Evolutionary conservation across 2,113 vertebrate species (phyloP), one percentile per base, ranked within the genome.

Genomic region (Holacanthus passer): DNA sequence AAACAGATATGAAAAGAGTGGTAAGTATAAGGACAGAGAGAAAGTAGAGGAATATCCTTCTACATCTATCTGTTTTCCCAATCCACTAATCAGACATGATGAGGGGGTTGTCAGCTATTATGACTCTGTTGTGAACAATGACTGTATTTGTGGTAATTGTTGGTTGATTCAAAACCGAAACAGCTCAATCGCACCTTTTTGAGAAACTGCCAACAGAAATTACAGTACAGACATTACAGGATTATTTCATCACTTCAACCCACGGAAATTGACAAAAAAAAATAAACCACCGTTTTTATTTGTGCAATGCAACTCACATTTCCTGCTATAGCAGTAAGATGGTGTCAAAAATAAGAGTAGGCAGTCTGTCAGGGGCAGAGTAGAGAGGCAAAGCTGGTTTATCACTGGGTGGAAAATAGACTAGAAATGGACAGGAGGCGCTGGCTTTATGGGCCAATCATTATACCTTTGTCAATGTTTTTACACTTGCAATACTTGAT

Each of bases 201-300:
- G n/a, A 45, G 2, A 64, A 77, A 31, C 69, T 55, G 17, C 41
- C 24, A 27, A 53, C 55, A 50, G 39, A 41, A 6, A 6, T 2
- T 27, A 17, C 1, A 4, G 22, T 16, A 39, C 56, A 50, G 52
- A 82, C 50, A 56, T 86, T 80, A 72, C 85, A 50, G 52, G 27
- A 72, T 56, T 11, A 80, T 89, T 86, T 72, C 62, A 82, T 80
- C 52, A 82, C 59, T 83, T 62, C 62, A 56, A 82, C 17, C 8
- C 27, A 22, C 7, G 24, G 48, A 58, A 67, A 72, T 75, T 32
- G 56, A n/a, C 37, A 68, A 17, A 60, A 47, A 7, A 32, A 32
- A 45, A 80, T 32, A 37, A 70, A 67, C 3, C 37, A 73, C 24
- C 39, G 74, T 80, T 80, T 53, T n/a, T 39, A 35, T 60, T 73